Evolutionary conservation across 1,140 invertebrate genomes (phyloP).

Genomic region (Amphibalanus amphitrite): DNA sequence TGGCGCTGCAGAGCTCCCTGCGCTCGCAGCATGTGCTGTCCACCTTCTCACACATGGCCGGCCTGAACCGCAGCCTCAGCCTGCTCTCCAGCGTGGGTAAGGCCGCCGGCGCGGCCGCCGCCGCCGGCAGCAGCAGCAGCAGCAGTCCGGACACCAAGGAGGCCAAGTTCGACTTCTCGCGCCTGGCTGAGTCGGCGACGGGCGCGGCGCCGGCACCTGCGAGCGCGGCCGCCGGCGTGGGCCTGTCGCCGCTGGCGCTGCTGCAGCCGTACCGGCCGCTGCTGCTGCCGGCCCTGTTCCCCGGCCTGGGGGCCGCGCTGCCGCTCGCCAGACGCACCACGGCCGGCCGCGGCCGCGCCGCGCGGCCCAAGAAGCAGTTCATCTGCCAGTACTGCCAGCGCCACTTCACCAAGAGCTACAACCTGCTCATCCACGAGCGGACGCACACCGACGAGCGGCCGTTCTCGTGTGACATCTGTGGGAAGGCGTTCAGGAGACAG

Average conservation of each 20-base stretch:
- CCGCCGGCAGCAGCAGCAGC: no score
- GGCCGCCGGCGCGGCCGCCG: not conserved
- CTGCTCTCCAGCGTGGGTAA: conserved; percentile 8
- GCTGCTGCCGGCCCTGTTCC: conserved; percentile 51
- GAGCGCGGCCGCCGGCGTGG: conserved; percentile 8
- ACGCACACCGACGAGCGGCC: conserved; percentile 96
- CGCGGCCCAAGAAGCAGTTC: conserved; percentile 86
- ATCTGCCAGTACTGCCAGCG: conserved; percentile 95
- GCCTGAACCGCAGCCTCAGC: conserved; percentile 10
- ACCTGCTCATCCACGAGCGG: conserved; percentile 88
- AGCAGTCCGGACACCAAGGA: conserved; percentile 10
- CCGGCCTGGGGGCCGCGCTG: conserved; percentile 38
- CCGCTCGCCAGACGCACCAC: conserved; percentile 39
- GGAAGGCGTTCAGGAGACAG: conserved; percentile 88
- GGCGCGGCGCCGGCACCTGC: conserved; percentile 8
- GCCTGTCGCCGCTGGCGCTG: conserved; percentile 10
- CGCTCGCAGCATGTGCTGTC: conserved; percentile 14
- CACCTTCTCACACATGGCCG: not conserved
- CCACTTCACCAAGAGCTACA: conserved; percentile 96
- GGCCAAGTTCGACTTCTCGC: conserved; percentile 27
- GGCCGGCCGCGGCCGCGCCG: conserved; percentile 34
- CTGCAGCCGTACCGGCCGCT: conserved; percentile 8
- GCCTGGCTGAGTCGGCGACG: conserved; percentile 25
- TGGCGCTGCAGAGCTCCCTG: conserved; percentile 15
- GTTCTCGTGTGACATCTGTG: conserved; percentile 94